A percentile compares a stretch with the other conserved stretches of the same genome.
Conservation (phyloP, 2,888 invertebrate species). For the Cerastoderma edule region DNA sequence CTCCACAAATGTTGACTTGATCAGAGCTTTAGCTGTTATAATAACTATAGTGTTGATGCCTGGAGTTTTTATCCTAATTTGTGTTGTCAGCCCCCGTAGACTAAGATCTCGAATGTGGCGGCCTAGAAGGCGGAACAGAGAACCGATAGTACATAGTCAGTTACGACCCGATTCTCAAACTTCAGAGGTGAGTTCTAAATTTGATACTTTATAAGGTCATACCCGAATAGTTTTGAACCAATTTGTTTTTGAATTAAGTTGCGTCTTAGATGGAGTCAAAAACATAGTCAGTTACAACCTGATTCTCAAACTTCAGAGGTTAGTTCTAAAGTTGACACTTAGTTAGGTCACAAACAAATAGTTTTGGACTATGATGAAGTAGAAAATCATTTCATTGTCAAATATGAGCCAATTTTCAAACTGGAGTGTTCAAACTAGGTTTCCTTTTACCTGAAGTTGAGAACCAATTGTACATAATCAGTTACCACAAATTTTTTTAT, state of each 20-base stretch:
- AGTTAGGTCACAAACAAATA: too few species aligned
- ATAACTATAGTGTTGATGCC: constrained; percentile 71
- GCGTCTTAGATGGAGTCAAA: constrained; percentile 66
- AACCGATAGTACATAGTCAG: constrained; percentile 69
- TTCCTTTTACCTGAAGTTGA: too few species aligned
- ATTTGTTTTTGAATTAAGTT: too few species aligned
- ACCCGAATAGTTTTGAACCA: too few species aligned
- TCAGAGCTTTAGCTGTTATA: constrained; percentile 65
- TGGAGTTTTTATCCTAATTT: constrained; percentile 68
- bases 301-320: constrained; percentile 66
- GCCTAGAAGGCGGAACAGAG: constrained; percentile 65
- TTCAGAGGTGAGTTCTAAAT: constrained; percentile 59
- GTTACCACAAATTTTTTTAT: too few species aligned
- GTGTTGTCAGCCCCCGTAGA: constrained; percentile 69
- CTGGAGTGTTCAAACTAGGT: too few species aligned
- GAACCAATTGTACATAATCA: too few species aligned
- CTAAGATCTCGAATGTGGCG: constrained; percentile 72
- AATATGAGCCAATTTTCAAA: too few species aligned
- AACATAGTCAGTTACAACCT: constrained; percentile 67
- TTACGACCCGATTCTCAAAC: constrained; percentile 65
- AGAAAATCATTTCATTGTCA: too few species aligned
- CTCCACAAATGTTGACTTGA: constrained; percentile 60
- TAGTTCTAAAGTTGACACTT: too few species aligned
- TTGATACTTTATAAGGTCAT: too few species aligned
- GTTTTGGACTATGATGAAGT: too few species aligned